Evolutionary conservation across 2,797 vertebrate genomes (phyloP).

Genomic region (Rhabdophis nuchalis): DNA sequence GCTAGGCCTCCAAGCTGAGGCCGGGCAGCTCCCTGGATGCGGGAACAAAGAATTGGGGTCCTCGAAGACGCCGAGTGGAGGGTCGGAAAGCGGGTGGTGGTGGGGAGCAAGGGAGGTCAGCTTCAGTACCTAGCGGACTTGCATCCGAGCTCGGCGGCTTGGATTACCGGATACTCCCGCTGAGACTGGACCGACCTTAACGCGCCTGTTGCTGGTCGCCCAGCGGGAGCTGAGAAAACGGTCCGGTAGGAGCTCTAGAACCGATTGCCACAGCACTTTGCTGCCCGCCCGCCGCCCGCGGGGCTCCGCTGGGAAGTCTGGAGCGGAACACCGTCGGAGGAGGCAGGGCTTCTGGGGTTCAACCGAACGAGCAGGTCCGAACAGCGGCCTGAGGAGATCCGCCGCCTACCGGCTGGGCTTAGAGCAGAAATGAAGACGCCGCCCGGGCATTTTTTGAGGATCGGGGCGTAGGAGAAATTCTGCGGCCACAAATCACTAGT

Average conservation of each 20-base stretch:
- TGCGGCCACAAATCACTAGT: neutral
- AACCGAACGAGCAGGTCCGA: neutral
- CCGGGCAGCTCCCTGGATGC: neutral
- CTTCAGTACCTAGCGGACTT: neutral
- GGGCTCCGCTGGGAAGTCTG: neutral
- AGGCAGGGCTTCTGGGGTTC: neutral
- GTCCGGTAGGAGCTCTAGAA: neutral
- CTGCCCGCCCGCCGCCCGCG: neutral
- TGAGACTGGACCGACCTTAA: neutral
- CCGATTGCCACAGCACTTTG: neutral
- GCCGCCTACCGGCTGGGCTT: neutral
- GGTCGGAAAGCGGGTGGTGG: neutral
- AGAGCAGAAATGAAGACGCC: neutral
- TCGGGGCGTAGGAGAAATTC: neutral
- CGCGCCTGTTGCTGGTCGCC: neutral
- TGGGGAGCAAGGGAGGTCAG: neutral
- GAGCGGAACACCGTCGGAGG: neutral
- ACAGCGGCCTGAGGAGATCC: neutral
- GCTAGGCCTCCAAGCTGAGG: too few species aligned
- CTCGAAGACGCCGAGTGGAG: neutral
- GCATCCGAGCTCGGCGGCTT: neutral
- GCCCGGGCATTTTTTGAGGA: neutral
- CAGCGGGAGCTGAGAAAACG: neutral
- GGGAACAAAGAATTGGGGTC: neutral
- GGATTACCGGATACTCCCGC: neutral